Evolutionary conservation across 2,888 invertebrate genomes (phyloP).

Genomic region (Suillia variegata): DNA sequence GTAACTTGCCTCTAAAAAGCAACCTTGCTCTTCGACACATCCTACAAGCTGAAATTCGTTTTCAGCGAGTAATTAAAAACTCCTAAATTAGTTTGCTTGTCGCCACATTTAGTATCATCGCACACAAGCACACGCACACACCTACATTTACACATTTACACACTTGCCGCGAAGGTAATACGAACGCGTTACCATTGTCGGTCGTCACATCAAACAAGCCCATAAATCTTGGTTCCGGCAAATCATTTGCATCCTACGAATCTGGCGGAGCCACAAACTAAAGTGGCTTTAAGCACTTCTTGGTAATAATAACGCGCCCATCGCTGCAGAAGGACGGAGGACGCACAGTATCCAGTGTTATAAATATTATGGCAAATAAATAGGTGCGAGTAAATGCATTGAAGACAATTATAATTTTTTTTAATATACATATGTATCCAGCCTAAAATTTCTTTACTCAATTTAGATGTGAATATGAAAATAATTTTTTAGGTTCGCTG

Average conservation of each 20-base stretch:
- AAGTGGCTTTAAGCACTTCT: constrained; percentile 28
- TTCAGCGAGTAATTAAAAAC: constrained; percentile 23
- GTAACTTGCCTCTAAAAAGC: background rate
- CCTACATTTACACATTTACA: background rate
- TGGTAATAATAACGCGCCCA: constrained; percentile 17
- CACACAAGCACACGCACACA: background rate
- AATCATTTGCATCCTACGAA: constrained; percentile 57
- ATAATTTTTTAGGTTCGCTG: no score
- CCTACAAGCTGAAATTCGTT: background rate
- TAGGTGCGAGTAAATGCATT: no score
- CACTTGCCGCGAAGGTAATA: constrained; percentile 4
- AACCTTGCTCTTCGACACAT: background rate
- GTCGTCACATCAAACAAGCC: constrained; percentile 56
- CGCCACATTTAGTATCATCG: constrained; percentile 2
- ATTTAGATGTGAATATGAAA: no score
- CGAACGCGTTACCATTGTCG: constrained; percentile 53
- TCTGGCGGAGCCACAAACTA: constrained; percentile 33
- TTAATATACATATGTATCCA: no score
- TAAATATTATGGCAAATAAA: no score
- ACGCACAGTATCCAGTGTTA: no score
- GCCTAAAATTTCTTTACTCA: no score
- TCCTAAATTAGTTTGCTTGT: constrained; percentile 25
- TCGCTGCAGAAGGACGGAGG: no score
- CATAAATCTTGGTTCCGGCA: constrained; percentile 56
- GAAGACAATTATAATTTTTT: no score